Evolutionary conservation across 1,140 invertebrate species (phyloP).

Genomic region (Heliconius himera): DNA sequence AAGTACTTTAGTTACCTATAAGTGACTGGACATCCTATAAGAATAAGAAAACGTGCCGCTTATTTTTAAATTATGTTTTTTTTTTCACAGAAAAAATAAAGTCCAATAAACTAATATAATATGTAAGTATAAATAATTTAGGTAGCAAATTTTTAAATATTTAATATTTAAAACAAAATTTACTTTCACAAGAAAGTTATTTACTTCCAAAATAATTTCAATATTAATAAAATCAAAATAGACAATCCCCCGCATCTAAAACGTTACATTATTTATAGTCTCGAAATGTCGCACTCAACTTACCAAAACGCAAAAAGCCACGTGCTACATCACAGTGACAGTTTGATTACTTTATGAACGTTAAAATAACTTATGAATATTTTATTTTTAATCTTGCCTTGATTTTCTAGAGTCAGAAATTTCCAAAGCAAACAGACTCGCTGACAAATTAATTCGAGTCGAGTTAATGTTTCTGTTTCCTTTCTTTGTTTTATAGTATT

Average conservation of each 20-base stretch:
- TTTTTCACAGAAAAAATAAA: too few relatives aligned
- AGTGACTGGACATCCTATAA: too few relatives aligned
- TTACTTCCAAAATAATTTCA: background rate
- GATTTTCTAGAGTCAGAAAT: constrained; percentile 28
- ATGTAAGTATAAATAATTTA: too few relatives aligned
- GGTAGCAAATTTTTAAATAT: too few relatives aligned
- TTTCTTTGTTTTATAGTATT: background rate
- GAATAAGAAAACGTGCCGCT: too few relatives aligned
- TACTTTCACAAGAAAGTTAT: background rate
- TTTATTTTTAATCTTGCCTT: constrained; percentile 36
- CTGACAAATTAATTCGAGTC: constrained; percentile 35
- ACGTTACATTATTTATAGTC: background rate
- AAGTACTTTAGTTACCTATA: too few relatives aligned
- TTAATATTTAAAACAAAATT: too few relatives aligned
- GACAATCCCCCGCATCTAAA: background rate
- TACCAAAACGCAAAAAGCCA: constrained; percentile 26
- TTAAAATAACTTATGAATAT: constrained; percentile 37
- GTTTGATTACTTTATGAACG: constrained; percentile 34
- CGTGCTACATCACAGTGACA: constrained; percentile 27
- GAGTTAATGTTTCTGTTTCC: constrained; percentile 29
- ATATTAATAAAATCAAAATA: background rate
- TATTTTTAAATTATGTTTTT: too few relatives aligned
- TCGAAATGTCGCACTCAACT: constrained; percentile 10
- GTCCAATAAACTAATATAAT: too few relatives aligned
- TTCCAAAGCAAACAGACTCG: constrained; percentile 35